These are phyloP conservation scores for Bellardia bayeri DNA, from an alignment of 2,888 invertebrate genomes.

Conservation along the genomic window DNA sequence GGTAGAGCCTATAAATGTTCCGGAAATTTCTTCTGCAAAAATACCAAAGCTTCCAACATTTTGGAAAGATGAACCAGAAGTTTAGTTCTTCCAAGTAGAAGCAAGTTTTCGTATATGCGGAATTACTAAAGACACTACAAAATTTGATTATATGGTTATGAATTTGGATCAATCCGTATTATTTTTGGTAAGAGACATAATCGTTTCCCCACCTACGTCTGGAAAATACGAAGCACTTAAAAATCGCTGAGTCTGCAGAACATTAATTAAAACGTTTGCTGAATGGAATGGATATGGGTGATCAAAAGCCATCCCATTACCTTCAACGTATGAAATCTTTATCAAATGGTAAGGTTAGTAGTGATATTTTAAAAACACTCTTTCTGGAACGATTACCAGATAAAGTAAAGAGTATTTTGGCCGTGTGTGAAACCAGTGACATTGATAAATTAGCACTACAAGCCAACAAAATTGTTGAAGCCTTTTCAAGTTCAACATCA, in stretches of 20 bases:
- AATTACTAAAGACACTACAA: neutral
- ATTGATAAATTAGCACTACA: too few species aligned
- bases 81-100: constrained; percentile 9
- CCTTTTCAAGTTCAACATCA: too few species aligned
- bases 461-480: too few species aligned
- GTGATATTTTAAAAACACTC: too few species aligned
- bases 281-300: neutral
- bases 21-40: neutral
- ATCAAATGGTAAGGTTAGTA: too few species aligned
- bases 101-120: neutral
- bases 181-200: neutral
- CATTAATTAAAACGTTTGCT: neutral
- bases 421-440: too few species aligned
- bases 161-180: neutral
- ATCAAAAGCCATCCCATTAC: neutral
- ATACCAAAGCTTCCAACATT: neutral
- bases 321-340: too few species aligned
- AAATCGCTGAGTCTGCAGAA: neutral
- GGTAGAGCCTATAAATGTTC: neutral
- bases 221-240: neutral
- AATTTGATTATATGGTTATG: neutral
- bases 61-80: constrained; percentile 9
- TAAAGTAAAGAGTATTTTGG: too few species aligned
- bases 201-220: neutral
- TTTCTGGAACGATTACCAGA: too few species aligned